Percentiles rank a stretch among this genome's conserved stretches.
These are phyloP conservation scores for Vireo griseus DNA, from an alignment of 2,797 vertebrate genomes.

Conservation along the genomic window DNA sequence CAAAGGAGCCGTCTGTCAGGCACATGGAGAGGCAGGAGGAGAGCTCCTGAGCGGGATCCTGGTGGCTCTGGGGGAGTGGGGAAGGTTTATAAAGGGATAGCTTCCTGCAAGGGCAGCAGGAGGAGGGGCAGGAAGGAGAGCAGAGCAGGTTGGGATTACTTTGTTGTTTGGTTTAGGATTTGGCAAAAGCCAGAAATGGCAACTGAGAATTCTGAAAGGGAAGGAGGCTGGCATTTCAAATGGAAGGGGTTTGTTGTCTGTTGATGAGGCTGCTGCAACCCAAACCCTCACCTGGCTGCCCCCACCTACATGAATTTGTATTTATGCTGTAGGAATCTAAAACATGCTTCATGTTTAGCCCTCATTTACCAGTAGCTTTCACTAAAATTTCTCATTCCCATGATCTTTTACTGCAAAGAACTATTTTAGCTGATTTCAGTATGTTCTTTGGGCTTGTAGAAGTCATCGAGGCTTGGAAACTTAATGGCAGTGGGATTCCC, in stretches of 20 bases:
- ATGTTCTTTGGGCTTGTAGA: background rate
- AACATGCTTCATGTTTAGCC: background rate
- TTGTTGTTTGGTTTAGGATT: background rate
- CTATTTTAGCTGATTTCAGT: background rate
- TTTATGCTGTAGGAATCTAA: background rate
- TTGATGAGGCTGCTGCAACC: background rate
- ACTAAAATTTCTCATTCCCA: background rate
- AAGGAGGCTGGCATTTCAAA: background rate
- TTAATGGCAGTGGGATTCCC: background rate
- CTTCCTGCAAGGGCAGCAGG: background rate
- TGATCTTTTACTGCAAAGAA: background rate
- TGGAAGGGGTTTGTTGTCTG: background rate
- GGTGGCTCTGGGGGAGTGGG: background rate
- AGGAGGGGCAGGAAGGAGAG: background rate
- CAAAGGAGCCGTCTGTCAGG: background rate
- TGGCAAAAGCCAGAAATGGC: background rate
- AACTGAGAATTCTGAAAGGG: background rate
- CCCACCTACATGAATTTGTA: background rate
- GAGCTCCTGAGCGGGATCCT: background rate
- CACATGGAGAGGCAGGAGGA: background rate
- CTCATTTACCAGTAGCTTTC: background rate
- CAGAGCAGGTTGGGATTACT: background rate
- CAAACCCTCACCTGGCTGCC: background rate
- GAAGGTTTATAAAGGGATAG: background rate
- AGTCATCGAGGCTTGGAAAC: background rate